These are phyloP conservation scores for Amphilophus citrinellus DNA, from an alignment of 2,113 vertebrate genomes.

Conservation along the genomic window DNA sequence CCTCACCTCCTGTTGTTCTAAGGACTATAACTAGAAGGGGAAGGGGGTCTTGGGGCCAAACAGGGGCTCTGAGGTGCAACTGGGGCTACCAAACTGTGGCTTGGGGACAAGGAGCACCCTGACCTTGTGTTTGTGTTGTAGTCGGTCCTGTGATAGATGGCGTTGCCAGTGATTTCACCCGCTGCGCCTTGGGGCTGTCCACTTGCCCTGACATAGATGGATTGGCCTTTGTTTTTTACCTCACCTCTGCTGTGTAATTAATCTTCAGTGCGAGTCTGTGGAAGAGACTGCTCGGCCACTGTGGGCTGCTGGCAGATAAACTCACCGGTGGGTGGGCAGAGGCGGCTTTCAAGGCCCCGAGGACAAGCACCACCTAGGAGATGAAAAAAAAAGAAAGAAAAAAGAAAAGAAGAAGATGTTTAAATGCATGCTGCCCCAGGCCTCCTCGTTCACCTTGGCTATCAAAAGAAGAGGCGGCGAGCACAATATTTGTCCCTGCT, in stretches of 20 bases:
- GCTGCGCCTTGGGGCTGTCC: conserved; percentile 71
- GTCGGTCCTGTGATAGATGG: conserved; percentile 78
- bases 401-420: conserved; percentile 63
- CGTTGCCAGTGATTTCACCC: conserved; percentile 65
- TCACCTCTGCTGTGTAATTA: conserved; percentile 77
- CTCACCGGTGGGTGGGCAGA: conserved; percentile 49
- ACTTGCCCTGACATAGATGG: conserved; percentile 78
- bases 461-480: conserved; percentile 55
- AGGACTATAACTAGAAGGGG: neutral
- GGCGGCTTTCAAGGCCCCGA: conserved; percentile 56
- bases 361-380: conserved; percentile 61
- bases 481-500: conserved; percentile 68
- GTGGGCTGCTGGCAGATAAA: conserved; percentile 59
- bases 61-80: conserved; percentile 47
- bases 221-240: conserved; percentile 77
- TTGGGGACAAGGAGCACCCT: conserved; percentile 56
- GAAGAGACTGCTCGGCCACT: conserved; percentile 42
- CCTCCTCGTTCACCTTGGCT: conserved; percentile 63
- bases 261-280: conserved; percentile 69
- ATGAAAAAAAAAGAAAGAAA: conserved; percentile 23
- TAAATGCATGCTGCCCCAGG: conserved; percentile 64
- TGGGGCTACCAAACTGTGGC: conserved; percentile 2
- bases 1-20: conserved; percentile 4
- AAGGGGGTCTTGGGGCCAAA: conserved; percentile 33
- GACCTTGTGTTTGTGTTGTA: conserved; percentile 81